A percentile compares a stretch with the other conserved stretches of the same genome.
Conservation (phyloP, 2,113 vertebrate species). For the Anhinga rufa region DNA sequence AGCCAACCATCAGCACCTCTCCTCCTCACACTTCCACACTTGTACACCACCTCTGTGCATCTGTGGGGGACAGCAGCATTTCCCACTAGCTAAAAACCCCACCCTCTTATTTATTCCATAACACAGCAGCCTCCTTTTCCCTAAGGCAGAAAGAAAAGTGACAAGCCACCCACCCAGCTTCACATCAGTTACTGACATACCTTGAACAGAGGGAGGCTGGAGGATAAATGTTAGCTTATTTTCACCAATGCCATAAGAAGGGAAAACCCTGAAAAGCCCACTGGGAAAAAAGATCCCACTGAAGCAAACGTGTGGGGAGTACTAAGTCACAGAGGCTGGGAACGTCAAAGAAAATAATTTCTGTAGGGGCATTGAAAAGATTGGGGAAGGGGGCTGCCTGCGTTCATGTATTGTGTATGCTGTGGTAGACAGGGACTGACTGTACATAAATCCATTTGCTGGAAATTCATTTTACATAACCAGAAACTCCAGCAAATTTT, state of each 20-base stretch:
- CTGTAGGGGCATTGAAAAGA: background rate
- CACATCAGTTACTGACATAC: background rate
- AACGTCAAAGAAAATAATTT: background rate
- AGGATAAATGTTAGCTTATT: background rate
- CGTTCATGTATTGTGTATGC: background rate
- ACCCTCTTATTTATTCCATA: background rate
- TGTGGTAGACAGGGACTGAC: background rate
- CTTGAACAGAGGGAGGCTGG: background rate
- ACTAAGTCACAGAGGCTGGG: background rate
- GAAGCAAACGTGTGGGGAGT: background rate
- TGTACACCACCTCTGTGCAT: background rate
- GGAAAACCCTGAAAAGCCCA: background rate
- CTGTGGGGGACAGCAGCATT: background rate
- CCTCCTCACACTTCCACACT: background rate
- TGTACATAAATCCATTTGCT: background rate
- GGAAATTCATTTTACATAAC: background rate
- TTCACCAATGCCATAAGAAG: background rate
- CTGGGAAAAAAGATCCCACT: background rate
- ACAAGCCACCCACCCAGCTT: background rate
- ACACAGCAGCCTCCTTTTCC: background rate
- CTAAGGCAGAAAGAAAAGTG: background rate
- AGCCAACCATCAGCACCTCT: background rate
- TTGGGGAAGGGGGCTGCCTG: background rate
- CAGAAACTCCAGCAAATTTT: background rate
- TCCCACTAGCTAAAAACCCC: background rate